Conservation (phyloP, 2,113 vertebrate species). For the Gopherus evgoodei region DNA sequence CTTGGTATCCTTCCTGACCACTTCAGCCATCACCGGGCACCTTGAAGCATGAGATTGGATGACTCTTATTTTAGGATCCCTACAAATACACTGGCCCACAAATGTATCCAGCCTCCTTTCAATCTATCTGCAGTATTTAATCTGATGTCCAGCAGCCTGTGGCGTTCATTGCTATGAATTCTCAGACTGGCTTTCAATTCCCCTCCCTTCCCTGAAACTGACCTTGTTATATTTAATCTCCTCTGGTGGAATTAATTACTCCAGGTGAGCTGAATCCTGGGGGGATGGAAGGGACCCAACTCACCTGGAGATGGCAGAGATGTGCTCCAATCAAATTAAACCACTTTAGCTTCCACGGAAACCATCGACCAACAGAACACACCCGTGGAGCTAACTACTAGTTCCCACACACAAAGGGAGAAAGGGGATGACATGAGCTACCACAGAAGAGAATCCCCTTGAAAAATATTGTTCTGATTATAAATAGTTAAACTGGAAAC, state of each 20-base stretch:
- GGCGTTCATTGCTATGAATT: accelerated
- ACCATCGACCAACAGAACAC: background rate
- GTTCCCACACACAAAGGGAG: background rate
- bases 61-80: background rate
- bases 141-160: background rate
- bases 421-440: constrained; percentile 17
- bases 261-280: accelerated
- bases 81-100: background rate
- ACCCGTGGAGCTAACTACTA: background rate
- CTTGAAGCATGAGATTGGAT: background rate
- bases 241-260: accelerated
- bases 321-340: background rate
- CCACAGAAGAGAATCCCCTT: background rate
- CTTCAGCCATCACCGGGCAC: accelerated
- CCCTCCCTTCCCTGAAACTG: background rate
- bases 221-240: background rate
- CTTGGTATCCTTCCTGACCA: background rate
- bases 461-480: constrained; percentile 5
- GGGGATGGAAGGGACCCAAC: background rate
- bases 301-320: background rate
- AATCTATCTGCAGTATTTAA: accelerated
- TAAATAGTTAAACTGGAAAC: constrained; percentile 56
- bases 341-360: background rate
- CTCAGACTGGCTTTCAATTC: accelerated
- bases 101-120: background rate